Percentiles rank a stretch among this genome's conserved stretches.
These are phyloP conservation scores for Neoitamus cyanurus DNA, from an alignment of 2,888 invertebrate genomes.

Conservation along the genomic window DNA sequence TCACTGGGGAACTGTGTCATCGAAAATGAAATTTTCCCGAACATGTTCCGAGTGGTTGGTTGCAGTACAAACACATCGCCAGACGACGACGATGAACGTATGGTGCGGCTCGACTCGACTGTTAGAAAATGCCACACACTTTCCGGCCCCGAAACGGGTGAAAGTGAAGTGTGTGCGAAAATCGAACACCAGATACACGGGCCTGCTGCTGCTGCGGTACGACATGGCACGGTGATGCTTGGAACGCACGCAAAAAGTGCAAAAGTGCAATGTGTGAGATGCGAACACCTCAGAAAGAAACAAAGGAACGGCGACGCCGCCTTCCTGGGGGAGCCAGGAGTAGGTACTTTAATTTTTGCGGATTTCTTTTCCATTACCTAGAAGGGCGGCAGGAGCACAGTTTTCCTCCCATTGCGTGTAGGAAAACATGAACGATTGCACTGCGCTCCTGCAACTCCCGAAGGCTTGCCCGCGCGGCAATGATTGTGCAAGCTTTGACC, in stretches of 20 bases:
- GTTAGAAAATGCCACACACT: background rate
- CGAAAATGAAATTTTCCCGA: conserved; percentile 44
- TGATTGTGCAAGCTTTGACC: conserved; percentile 48
- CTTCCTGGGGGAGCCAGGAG: background rate
- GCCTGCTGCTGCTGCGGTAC: background rate
- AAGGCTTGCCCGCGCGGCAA: conserved; percentile 1
- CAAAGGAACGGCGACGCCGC: background rate
- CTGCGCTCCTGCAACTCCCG: background rate
- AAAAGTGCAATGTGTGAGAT: background rate
- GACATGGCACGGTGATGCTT: background rate
- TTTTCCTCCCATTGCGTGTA: background rate
- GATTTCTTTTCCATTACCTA: background rate
- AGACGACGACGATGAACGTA: background rate
- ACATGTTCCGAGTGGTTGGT: background rate
- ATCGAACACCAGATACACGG: background rate
- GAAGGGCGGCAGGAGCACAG: background rate
- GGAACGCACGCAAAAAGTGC: background rate
- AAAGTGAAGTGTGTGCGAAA: conserved; percentile 31
- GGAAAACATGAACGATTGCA: background rate
- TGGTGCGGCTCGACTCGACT: background rate
- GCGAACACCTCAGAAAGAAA: background rate
- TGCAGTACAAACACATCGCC: background rate
- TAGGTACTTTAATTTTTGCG: background rate
- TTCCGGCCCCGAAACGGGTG: background rate
- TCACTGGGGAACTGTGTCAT: conserved; percentile 37